Conservation (phyloP, 2,113 vertebrate genomes). For the Carlito syrichta region DNA sequence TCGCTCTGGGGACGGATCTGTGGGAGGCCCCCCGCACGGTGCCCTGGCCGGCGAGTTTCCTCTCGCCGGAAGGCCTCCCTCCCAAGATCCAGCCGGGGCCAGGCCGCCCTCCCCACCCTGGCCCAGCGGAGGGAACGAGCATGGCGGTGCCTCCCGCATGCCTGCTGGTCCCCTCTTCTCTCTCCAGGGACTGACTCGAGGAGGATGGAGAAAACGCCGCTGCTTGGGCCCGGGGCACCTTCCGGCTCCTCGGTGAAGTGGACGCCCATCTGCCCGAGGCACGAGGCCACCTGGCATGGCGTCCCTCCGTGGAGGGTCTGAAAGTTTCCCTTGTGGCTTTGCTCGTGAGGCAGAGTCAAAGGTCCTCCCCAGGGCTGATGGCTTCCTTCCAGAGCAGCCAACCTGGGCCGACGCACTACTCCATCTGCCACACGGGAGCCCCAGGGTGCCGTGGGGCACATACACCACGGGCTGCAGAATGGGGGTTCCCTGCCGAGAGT, state of each 20-base stretch:
- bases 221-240: not conserved
- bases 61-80: too few species aligned
- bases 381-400: not conserved
- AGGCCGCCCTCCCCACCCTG: too few species aligned
- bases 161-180: not conserved
- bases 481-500: rapidly evolving
- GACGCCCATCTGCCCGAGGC: not conserved
- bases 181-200: not conserved
- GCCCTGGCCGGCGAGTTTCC: too few species aligned
- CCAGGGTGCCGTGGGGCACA: too few species aligned
- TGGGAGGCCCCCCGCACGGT: not conserved
- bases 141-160: too few species aligned
- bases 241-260: not conserved
- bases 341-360: rapidly evolving
- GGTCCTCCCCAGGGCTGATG: rapidly evolving
- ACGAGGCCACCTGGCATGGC: not conserved
- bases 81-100: too few species aligned
- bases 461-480: not conserved
- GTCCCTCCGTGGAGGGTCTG: not conserved
- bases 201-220: not conserved
- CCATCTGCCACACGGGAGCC: not conserved
- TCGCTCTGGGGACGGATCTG: not conserved
- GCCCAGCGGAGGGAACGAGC: too few species aligned
- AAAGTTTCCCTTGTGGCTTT: not conserved
- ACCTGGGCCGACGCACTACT: not conserved